Evolutionary conservation across 2,888 invertebrate genomes (phyloP), one percentile per base, ranked within the genome.

Genomic region (Xestia xanthographa): DNA sequence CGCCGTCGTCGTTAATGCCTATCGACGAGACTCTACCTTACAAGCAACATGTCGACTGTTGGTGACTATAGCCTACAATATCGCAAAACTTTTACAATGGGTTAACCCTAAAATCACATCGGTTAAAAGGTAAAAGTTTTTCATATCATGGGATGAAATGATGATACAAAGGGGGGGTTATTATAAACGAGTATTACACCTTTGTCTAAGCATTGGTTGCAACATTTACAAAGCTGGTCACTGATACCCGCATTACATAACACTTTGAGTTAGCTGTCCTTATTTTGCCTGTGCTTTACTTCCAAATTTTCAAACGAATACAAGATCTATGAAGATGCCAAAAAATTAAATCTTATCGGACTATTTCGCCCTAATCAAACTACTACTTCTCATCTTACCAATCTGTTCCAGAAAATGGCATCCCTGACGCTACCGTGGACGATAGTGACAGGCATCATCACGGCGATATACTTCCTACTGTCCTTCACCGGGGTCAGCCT

Each of bases 391-490:
- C n/a, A 48, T 43, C 9, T 9, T 4, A 3, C 1, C n/a, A 62
- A 62, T n/a, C 3, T 38, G 70, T 88, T 53, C 5, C 91, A 96
- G 96, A 96, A 93, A 87, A 88, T 95, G 43, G 90, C 96, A 1
- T 95, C 90, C 3, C 92, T 96, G 12, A 96, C 96, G 0, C 89
- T 96, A 2, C 96, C 96, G 0, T 96, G 96, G 96, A 96, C 96
- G 75, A 96, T 96, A 80, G 93, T 96, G 85, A 96, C 95, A 1
- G 96, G 96, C 17, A 95, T 96, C 75, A 91, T 95, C 79, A 94
- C 96, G 0, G 95, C 94, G 14, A 86, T 94, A n/a, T 94, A 94
- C 90, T 95, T 96, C 91, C 88, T 94, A 48, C 90, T 96, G 87
- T 92, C 94, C 45, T 92, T 96, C 60, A 96, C 95, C 0, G 96